These are phyloP conservation scores for Homarus gammarus DNA, from an alignment of 2,888 invertebrate species.

Conservation along the genomic window DNA sequence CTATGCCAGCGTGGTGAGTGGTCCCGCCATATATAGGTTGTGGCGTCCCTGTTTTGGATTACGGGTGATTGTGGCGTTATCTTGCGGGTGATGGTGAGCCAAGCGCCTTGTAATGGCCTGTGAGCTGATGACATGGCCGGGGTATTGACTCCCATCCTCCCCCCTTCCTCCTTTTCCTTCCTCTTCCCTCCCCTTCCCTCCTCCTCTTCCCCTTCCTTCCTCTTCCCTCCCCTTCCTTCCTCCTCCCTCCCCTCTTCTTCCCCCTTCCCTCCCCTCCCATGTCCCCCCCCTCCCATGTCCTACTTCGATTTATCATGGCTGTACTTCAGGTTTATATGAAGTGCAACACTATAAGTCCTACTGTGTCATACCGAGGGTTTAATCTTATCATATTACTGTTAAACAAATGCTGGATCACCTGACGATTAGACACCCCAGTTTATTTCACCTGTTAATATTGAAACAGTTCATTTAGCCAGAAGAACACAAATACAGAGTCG, in stretches of 20 bases:
- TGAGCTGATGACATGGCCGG: not conserved
- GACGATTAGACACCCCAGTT: no score
- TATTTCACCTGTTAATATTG: no score
- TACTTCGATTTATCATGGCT: no score
- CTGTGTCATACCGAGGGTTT: no score
- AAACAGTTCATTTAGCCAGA: no score
- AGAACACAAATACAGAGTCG: no score
- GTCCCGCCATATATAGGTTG: not conserved
- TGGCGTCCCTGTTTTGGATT: not conserved
- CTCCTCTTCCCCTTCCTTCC: not conserved
- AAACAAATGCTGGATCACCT: no score
- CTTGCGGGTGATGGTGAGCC: not conserved
- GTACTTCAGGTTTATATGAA: no score
- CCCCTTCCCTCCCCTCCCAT: not conserved
- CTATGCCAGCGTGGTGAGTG: not conserved
- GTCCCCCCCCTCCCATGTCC: no score
- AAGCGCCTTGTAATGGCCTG: not conserved
- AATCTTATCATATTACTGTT: no score
- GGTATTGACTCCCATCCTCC: conserved; percentile 15
- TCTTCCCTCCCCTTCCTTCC: not conserved
- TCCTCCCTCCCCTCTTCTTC: not conserved
- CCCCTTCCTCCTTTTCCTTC: not conserved
- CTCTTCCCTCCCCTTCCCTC: not conserved
- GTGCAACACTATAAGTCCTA: no score
- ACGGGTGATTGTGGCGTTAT: not conserved